Evolutionary conservation across 2,797 vertebrate species (phyloP), one percentile per base, ranked within the genome.

Genomic region (Neomorphus geoffroyi): DNA sequence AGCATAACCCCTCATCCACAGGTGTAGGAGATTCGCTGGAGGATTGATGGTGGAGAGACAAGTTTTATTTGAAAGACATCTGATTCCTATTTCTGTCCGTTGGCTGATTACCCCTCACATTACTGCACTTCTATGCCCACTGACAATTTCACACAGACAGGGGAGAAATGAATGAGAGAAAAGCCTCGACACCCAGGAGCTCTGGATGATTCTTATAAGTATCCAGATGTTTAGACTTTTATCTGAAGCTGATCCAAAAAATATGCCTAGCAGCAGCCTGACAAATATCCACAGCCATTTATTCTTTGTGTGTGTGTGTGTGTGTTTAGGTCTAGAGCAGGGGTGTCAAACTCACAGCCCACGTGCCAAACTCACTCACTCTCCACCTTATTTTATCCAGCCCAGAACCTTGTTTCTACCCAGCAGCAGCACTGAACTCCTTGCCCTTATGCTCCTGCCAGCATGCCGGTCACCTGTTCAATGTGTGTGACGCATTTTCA

Each of bases 1-100:
- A 92, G 78, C 0, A 0, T 51, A 93, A 82, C 50, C 83, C 66
- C 86, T 88, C 74, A 86, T 92, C 88, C 82, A 81, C 96, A 97
- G 96, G 93, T 96, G 96, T 91, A 91, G 80, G 89, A 95, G 93
- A 93, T 94, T 91, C 72, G 0, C 94, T 94, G 73, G 80, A 95
- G 88, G 88, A 92, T 88, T 89, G 78, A 61, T 87, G 93, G 78
- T 95, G 77, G 86, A 92, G 65, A 85, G 45, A 53, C 6, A 1
- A 90, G 28, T 67, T 94, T 90, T 93, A 86, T 86, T 86, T 90
- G 86, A 94, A 93, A 89, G 88, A 92, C 96, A 96, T 96, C 88
- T 97, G 96, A 96, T 94, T 94, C 67, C 39, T 90, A 92, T 96
- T 95, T 92, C 90, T 94, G 90, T 93, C 91, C 83, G 35, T 46